phyloP scores from a whole-genome alignment of 1,140 invertebrate genomes.

The Heliconius hewitsoni region DNA sequence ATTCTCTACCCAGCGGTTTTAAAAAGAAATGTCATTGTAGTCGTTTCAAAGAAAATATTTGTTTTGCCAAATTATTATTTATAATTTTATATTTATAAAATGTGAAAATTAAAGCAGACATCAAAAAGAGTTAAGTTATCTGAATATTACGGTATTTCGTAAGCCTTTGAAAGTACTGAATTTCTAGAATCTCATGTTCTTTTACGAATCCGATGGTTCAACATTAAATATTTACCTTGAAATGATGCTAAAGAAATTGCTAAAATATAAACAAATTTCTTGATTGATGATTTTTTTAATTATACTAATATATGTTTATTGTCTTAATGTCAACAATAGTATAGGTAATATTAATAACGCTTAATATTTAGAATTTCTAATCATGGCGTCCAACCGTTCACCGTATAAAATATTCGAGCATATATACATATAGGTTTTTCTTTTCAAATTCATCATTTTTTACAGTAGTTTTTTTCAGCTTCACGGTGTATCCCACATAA shows the following conservation, averaged over 20 bases:
- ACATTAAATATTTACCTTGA: slow-evolving; percentile 3
- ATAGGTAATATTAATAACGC: too few species aligned
- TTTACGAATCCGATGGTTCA: background rate
- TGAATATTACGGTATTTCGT: slow-evolving; percentile 3
- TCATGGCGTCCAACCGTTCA: too few species aligned
- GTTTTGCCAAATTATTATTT: background rate
- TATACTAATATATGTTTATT: too few species aligned
- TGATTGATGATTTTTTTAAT: too few species aligned
- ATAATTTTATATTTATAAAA: background rate
- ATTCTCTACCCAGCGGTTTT: slow-evolving; percentile 35
- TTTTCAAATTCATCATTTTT: too few species aligned
- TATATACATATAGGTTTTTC: too few species aligned
- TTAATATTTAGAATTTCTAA: too few species aligned
- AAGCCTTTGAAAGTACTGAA: background rate
- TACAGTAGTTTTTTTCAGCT: too few species aligned
- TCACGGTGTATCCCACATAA: too few species aligned
- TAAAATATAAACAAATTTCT: background rate
- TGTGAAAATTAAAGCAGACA: background rate
- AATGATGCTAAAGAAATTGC: background rate
- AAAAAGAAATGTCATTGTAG: slow-evolving; percentile 36
- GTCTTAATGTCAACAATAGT: too few species aligned
- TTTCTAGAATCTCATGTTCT: slow-evolving; percentile 18
- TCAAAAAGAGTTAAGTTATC: background rate
- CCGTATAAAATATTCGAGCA: too few species aligned
- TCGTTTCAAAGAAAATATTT: slow-evolving; percentile 33